Conservation (phyloP, 2,797 vertebrate species). For the Australoheros facetus region DNA sequence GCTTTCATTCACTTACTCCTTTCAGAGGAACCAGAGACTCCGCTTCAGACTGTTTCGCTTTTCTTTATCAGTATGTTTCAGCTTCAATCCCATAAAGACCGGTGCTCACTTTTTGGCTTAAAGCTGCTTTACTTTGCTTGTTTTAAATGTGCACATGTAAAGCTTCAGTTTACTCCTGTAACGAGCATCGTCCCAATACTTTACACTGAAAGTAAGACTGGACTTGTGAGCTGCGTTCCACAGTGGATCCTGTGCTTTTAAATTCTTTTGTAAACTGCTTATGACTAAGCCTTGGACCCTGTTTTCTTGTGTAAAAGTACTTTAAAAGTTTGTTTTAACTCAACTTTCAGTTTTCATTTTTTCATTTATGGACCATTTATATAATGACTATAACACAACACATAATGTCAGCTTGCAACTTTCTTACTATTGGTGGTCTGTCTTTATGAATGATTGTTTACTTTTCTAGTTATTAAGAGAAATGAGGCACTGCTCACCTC, state of each 20-base stretch:
- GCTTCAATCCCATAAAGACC: slow-evolving; percentile 46
- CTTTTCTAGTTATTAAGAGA: slow-evolving; percentile 1
- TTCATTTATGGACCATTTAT: neutral
- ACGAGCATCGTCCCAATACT: slow-evolving; percentile 1
- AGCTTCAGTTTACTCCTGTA: slow-evolving; percentile 5
- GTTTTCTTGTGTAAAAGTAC: neutral
- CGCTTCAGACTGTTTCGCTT: slow-evolving; percentile 22
- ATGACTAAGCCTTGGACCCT: slow-evolving; percentile 14
- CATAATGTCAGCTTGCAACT: neutral
- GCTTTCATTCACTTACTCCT: slow-evolving; percentile 44
- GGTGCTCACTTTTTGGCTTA: slow-evolving; percentile 42
- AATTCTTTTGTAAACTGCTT: slow-evolving; percentile 3
- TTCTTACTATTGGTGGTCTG: slow-evolving; percentile 4
- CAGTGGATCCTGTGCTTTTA: slow-evolving; percentile 12
- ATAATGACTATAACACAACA: neutral
- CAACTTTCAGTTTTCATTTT: neutral
- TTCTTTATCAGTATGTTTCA: slow-evolving; percentile 42
- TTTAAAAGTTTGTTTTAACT: neutral
- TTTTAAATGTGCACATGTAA: slow-evolving; percentile 10
- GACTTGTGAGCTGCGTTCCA: slow-evolving; percentile 1
- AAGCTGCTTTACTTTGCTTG: slow-evolving; percentile 17
- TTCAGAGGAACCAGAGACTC: slow-evolving; percentile 32
- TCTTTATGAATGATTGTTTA: neutral
- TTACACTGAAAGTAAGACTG: slow-evolving; percentile 10
- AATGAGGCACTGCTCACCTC: slow-evolving; percentile 14